phyloP scores from a whole-genome alignment of 64 coral and sea anemone species.

The Actinia tenebrosa region DNA sequence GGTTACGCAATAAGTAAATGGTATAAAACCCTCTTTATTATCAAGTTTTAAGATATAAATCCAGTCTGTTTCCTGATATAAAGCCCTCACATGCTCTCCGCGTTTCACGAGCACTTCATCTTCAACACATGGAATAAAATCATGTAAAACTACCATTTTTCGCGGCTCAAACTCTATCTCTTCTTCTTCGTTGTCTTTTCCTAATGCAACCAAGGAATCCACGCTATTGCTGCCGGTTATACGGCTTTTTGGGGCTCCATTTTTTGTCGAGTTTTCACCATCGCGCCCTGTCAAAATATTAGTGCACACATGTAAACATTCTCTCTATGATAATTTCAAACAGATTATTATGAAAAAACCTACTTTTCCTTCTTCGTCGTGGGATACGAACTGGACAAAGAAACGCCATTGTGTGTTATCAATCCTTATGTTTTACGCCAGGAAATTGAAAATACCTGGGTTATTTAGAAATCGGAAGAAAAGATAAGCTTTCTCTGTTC shows the following conservation, averaged over 20 bases:
- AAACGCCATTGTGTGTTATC: slow-evolving; percentile 46
- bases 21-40: slow-evolving; percentile 90
- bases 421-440: background rate
- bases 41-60: slow-evolving; percentile 67
- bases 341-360: slow-evolving; percentile 3
- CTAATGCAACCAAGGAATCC: slow-evolving; percentile 42
- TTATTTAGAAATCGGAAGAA: background rate
- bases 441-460: slow-evolving; percentile 1
- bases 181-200: slow-evolving; percentile 41
- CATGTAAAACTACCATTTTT: slow-evolving; percentile 91
- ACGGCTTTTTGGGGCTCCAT: slow-evolving; percentile 51
- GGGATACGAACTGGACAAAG: slow-evolving; percentile 64
- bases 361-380: slow-evolving; percentile 52
- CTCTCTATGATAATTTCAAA: slow-evolving; percentile 1
- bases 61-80: slow-evolving; percentile 94
- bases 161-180: slow-evolving; percentile 65
- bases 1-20: slow-evolving; percentile 81
- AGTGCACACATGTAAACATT: slow-evolving; percentile 41
- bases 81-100: slow-evolving; percentile 78
- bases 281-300: slow-evolving; percentile 51
- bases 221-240: slow-evolving; percentile 47
- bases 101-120: slow-evolving; percentile 83
- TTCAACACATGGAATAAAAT: slow-evolving; percentile 95
- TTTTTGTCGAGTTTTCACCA: slow-evolving; percentile 34
- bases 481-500: background rate